Evolutionary conservation across 2,113 vertebrate genomes (phyloP).

Genomic region (Peromyscus californicus): DNA sequence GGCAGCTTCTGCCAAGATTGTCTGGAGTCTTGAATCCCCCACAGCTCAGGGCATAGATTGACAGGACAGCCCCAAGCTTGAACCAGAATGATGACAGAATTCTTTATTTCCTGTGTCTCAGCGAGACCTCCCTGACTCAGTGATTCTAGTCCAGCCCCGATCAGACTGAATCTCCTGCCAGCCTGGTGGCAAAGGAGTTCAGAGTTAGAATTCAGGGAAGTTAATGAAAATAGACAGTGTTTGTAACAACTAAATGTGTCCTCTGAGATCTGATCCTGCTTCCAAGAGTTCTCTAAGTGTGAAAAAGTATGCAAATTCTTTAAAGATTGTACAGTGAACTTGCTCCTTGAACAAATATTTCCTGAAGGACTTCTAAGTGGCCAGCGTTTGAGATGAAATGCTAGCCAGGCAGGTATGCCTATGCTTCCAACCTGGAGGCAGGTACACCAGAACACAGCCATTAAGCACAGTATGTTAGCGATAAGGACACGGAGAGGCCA

Average conservation of each 20-base stretch:
- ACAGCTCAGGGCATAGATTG: not conserved
- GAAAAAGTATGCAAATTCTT: not conserved
- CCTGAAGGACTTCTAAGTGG: not conserved
- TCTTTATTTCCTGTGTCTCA: not conserved
- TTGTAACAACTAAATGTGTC: not conserved
- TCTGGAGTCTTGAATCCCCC: not conserved
- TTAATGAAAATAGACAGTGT: not conserved
- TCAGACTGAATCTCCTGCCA: not conserved
- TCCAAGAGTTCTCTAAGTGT: not conserved
- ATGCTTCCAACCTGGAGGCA: not conserved
- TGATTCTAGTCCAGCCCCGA: not conserved
- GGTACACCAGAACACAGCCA: not conserved
- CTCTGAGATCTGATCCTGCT: not conserved
- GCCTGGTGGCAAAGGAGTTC: not conserved
- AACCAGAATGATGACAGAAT: not conserved
- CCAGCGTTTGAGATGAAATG: not conserved
- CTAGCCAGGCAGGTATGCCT: not conserved
- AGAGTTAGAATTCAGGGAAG: not conserved
- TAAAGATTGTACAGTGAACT: not conserved
- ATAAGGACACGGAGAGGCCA: not conserved
- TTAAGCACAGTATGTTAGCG: not conserved
- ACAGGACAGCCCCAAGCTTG: not conserved
- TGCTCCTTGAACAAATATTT: conserved; percentile 11
- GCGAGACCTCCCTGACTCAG: not conserved
- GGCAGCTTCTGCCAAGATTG: not conserved